A percentile compares a stretch with the other conserved stretches of the same genome.
Conservation (phyloP, 2,797 vertebrate genomes). For the Premnoplex brunnescens region DNA sequence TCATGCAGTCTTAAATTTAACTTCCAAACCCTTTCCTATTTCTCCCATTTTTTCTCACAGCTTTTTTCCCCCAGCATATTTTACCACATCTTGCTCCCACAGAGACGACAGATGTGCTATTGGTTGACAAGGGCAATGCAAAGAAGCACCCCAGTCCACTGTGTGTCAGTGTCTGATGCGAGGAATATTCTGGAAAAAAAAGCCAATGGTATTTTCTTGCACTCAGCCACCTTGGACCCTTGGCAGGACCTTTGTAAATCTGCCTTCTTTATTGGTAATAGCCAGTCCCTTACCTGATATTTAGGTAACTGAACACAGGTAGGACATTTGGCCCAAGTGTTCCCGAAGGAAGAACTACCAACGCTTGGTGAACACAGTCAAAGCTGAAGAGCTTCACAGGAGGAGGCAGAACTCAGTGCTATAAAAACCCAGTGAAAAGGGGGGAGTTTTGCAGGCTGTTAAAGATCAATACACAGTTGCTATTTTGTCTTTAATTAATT, state of each 20-base stretch:
- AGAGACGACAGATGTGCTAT: background rate
- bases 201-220: background rate
- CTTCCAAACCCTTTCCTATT: background rate
- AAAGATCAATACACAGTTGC: background rate
- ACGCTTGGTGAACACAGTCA: rapidly evolving
- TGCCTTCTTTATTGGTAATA: background rate
- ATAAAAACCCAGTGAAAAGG: background rate
- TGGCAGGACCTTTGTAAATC: background rate
- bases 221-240: background rate
- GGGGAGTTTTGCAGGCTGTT: background rate
- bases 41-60: background rate
- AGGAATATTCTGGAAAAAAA: background rate
- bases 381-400: background rate
- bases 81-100: background rate
- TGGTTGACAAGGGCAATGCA: background rate
- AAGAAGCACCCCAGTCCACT: background rate
- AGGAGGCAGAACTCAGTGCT: background rate
- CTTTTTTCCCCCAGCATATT: background rate
- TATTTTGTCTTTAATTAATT: background rate
- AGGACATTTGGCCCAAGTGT: background rate
- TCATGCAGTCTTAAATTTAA: background rate
- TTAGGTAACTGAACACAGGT: background rate
- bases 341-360: background rate
- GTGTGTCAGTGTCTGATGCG: background rate
- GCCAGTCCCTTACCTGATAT: no score